A percentile compares a stretch with the other conserved stretches of the same genome.
Evolutionary conservation across 1,140 invertebrate species (phyloP).

Genomic region (Zaprionus capensis): DNA sequence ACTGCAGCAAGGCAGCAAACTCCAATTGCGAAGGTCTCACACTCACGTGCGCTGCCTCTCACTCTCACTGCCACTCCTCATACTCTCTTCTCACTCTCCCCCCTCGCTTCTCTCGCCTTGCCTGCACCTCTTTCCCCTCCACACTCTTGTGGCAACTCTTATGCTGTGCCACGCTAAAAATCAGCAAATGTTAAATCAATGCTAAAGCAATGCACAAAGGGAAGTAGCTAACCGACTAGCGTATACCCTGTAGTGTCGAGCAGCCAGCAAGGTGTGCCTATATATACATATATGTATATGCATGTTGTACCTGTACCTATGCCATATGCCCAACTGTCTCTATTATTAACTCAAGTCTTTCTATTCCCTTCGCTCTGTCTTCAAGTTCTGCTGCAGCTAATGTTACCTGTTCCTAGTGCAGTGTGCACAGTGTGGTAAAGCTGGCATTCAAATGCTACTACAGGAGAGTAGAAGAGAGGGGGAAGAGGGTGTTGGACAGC

Average conservation of each 20-base stretch:
- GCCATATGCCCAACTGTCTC: background rate
- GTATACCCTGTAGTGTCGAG: background rate
- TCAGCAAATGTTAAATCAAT: conserved; percentile 8
- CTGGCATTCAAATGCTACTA: background rate
- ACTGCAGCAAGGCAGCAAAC: background rate
- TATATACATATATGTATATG: too few relatives aligned
- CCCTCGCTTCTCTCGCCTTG: too few relatives aligned
- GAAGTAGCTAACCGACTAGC: background rate
- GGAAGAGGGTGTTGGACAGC: too few relatives aligned
- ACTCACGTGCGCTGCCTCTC: background rate
- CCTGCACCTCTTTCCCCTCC: too few relatives aligned
- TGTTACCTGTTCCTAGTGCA: background rate
- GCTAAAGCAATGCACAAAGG: background rate
- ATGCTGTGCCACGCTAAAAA: conserved; percentile 6
- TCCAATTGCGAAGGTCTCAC: background rate
- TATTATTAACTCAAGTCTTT: background rate
- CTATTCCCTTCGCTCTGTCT: background rate
- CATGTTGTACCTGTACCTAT: too few relatives aligned
- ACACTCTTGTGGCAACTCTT: background rate
- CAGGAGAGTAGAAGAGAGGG: background rate
- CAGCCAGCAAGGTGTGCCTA: background rate
- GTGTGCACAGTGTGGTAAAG: background rate
- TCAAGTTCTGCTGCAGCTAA: background rate
- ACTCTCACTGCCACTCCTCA: background rate
- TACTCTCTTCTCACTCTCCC: background rate